Evolutionary conservation across 2,113 vertebrate genomes (phyloP), one percentile per base, ranked within the genome.

Genomic region (Phoenicopterus ruber): DNA sequence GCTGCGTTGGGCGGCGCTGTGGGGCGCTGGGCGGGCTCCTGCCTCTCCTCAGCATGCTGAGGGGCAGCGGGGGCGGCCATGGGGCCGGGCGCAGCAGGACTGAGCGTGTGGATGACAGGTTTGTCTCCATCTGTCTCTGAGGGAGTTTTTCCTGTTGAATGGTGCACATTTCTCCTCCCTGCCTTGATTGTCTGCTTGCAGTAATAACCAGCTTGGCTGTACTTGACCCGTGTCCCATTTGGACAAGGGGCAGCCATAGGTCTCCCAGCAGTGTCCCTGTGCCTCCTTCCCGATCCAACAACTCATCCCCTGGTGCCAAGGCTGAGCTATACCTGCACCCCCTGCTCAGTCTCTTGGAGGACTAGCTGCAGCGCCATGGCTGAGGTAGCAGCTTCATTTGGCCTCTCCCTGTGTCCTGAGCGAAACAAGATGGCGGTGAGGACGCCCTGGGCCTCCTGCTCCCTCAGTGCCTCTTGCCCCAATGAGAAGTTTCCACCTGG

Each of bases 101-200:
- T 0, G 3, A 71, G 57, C 24, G 15, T 0, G 1, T 7, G 66
- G 38, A 26, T n/a, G 34, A 29, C 36, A 59, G 6, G n/a, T 49
- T 49, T 42, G 54, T 49, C n/a, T 82, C 40, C 15, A 22, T 17
- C 47, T 32, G 14, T 16, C 31, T 55, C n/a, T 17, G n/a, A 76
- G n/a, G 54, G 47, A 81, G 15, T 32, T 28, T 42, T 47, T 42
- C 13, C 4, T 28, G 5, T 21, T 24, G n/a, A 82, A 50, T 10
- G 22, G n/a, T 44, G 31, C 18, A 7, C 4, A 1, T n/a, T 61
- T 74, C 9, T 36, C 32, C 26, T 49, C 31, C 10, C 42, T 65
- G 70, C 55, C 47, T 36, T 28, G 21, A 19, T 7, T 4, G 16
- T 31, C 17, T 40, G 16, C 61, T 54, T 0, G 0, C 21, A 57